These are phyloP conservation scores for Zaprionus camerounensis DNA, from an alignment of 1,140 invertebrate genomes.

Conservation along the genomic window DNA sequence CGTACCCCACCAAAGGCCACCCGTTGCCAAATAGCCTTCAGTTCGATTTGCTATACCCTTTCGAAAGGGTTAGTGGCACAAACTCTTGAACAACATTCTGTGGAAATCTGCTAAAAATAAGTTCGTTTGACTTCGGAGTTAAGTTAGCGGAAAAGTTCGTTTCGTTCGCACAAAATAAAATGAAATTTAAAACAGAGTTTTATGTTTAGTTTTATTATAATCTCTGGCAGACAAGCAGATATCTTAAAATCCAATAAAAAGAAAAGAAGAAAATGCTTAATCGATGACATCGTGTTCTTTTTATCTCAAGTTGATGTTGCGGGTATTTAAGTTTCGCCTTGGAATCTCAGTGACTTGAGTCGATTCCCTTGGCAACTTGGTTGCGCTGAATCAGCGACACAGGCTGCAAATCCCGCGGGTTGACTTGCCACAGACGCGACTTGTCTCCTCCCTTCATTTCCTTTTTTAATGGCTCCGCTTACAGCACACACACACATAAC, in stretches of 20 bases:
- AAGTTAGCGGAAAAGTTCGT: not conserved
- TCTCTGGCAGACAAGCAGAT: not conserved
- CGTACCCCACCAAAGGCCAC: not conserved
- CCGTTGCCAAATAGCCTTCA: too few species aligned
- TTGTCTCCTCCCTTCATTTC: constrained; percentile 14
- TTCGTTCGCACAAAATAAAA: not conserved
- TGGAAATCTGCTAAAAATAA: constrained; percentile 5
- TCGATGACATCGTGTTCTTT: not conserved
- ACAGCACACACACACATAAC: constrained; percentile 1
- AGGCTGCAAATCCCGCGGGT: constrained; percentile 11
- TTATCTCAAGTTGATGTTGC: not conserved
- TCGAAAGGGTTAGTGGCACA: constrained; percentile 10
- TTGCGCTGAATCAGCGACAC: constrained; percentile 42
- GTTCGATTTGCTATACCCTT: constrained; percentile 22
- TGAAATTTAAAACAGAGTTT: not conserved
- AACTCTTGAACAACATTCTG: not conserved
- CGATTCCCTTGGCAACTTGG: constrained; percentile 48
- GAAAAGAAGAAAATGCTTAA: not conserved
- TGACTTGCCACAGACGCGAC: constrained; percentile 2
- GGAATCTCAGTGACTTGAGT: not conserved
- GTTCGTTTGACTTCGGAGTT: not conserved
- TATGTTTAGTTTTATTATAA: not conserved
- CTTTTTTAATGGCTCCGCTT: constrained; percentile 38
- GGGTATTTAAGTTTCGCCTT: constrained; percentile 20
- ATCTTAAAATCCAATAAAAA: not conserved